Evolutionary conservation across 2,888 invertebrate species (phyloP).

Genomic region (Synergus umbraculus): DNA sequence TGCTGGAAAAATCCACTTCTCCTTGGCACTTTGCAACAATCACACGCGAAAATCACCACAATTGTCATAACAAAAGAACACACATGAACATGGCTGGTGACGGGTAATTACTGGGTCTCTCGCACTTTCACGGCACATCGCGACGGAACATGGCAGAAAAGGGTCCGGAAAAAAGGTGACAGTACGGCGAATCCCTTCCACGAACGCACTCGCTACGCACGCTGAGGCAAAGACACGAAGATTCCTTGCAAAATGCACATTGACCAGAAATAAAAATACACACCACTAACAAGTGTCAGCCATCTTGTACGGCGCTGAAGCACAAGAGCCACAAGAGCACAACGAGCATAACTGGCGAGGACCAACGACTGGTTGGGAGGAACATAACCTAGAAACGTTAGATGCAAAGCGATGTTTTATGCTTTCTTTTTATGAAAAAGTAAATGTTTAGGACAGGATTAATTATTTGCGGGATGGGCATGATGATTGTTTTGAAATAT

Average conservation of each 20-base stretch:
- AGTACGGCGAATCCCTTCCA: constrained; percentile 36
- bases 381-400: not conserved
- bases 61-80: constrained; percentile 69
- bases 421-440: not conserved
- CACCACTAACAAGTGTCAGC: constrained; percentile 78
- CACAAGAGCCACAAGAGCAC: constrained; percentile 23
- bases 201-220: constrained; percentile 51
- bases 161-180: constrained; percentile 4
- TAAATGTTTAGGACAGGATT: not conserved
- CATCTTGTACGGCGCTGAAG: constrained; percentile 72
- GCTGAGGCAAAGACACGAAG: constrained; percentile 61
- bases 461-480: not conserved
- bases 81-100: constrained; percentile 66
- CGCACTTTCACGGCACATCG: constrained; percentile 67
- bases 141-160: constrained; percentile 53
- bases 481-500: not conserved
- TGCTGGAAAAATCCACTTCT: constrained; percentile 49
- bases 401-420: not conserved
- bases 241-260: constrained; percentile 55
- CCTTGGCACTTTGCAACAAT: constrained; percentile 52
- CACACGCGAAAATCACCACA: constrained; percentile 61
- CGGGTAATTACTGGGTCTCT: constrained; percentile 60
- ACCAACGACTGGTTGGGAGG: not conserved
- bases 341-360: not conserved
- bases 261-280: constrained; percentile 67